These are phyloP conservation scores for Orientallactaga bullata DNA, from an alignment of 2,113 vertebrate species.

Conservation along the genomic window DNA sequence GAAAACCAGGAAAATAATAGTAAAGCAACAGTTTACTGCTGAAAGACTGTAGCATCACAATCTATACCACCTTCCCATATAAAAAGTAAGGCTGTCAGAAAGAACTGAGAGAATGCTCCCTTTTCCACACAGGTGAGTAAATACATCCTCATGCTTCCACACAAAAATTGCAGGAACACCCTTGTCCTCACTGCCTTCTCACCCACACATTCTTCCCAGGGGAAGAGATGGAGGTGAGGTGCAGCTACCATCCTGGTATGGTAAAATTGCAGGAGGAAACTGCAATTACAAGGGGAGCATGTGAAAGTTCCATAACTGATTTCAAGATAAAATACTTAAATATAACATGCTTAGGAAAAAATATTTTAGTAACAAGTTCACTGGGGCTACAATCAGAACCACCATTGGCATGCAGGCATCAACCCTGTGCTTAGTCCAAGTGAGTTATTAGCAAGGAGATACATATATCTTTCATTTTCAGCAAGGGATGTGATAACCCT, in stretches of 20 bases:
- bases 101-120: not conserved
- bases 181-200: not conserved
- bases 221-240: not conserved
- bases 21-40: not conserved
- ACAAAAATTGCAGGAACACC: not conserved
- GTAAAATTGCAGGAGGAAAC: not conserved
- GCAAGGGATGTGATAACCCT: not conserved
- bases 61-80: not conserved
- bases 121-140: not conserved
- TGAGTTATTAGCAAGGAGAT: not conserved
- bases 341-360: not conserved
- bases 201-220: not conserved
- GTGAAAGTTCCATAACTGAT: not conserved
- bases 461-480: not conserved
- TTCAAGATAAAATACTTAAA: not conserved
- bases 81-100: not conserved
- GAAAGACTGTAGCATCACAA: no score
- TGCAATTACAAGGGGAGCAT: not conserved
- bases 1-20: not conserved
- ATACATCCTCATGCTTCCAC: not conserved
- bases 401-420: accelerated
- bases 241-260: not conserved
- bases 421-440: not conserved
- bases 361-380: not conserved
- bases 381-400: not conserved